Evolutionary conservation across 2,113 vertebrate genomes (phyloP).

Genomic region (Acanthochromis polyacanthus): DNA sequence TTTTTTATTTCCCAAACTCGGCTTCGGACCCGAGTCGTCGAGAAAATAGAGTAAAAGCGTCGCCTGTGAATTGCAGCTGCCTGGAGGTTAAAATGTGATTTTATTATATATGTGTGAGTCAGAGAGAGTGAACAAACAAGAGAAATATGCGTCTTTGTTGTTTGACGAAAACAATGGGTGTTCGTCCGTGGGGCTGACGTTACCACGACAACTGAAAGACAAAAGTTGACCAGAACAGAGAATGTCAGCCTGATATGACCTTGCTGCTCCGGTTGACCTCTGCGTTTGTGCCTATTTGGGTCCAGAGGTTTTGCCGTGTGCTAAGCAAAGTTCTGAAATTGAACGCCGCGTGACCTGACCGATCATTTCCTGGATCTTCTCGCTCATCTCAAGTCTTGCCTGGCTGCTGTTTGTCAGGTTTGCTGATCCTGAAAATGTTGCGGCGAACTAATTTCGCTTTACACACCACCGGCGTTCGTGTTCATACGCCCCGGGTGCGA

Average conservation of each 20-base stretch:
- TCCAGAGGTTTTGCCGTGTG: not conserved
- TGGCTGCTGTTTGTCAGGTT: not conserved
- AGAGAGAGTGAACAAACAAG: conserved; percentile 11
- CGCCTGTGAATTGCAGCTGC: not conserved
- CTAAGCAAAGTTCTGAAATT: not conserved
- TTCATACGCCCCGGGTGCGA: conserved; percentile 21
- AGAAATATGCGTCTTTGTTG: conserved; percentile 60
- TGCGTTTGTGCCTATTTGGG: conserved; percentile 28
- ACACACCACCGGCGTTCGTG: not conserved
- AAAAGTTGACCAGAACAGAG: conserved; percentile 79
- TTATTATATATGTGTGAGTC: conserved; percentile 14
- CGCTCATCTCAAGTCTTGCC: not conserved
- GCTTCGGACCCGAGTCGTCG: conserved; percentile 4
- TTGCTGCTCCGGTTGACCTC: conserved; percentile 62
- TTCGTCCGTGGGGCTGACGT: conserved; percentile 62
- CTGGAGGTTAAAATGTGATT: conserved; percentile 8
- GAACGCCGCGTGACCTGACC: not conserved
- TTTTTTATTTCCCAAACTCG: not conserved
- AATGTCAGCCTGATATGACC: conserved; percentile 79
- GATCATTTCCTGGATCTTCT: not conserved
- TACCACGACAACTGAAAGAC: conserved; percentile 75
- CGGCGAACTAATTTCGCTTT: not conserved
- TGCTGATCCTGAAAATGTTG: conserved; percentile 41
- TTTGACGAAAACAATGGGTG: conserved; percentile 71
- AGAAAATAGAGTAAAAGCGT: not conserved